Evolutionary conservation across 2,888 invertebrate species (phyloP).

Genomic region (Tetrapedia diversipes): DNA sequence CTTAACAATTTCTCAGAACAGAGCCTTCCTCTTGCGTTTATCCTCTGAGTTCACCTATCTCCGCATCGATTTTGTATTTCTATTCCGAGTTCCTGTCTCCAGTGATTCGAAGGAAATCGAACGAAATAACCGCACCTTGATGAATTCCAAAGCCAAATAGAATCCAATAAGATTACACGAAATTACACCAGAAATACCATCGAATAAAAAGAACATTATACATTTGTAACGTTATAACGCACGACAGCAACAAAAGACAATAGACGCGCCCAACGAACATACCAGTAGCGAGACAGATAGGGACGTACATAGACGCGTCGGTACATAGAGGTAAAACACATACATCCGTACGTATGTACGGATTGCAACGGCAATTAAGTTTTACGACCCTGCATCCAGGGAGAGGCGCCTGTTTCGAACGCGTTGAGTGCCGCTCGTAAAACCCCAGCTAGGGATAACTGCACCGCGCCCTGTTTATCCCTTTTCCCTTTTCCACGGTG

Average conservation of each 20-base stretch:
- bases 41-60: no score
- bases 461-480: constrained; percentile 63
- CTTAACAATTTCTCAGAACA: no score
- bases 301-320: constrained; percentile 34
- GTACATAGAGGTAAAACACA: constrained; percentile 33
- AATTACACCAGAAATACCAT: neutral
- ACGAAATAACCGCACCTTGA: no score
- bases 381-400: constrained; percentile 78
- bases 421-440: constrained; percentile 77
- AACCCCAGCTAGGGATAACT: constrained; percentile 67
- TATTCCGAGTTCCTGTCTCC: no score
- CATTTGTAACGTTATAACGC: neutral
- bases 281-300: constrained; percentile 44
- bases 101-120: no score
- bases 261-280: constrained; percentile 32
- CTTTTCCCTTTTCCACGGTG: constrained; percentile 57
- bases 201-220: neutral
- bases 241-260: constrained; percentile 10
- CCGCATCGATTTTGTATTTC: no score
- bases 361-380: constrained; percentile 80
- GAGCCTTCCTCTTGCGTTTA: no score
- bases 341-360: constrained; percentile 64
- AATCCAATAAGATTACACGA: neutral
- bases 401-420: constrained; percentile 76
- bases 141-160: neutral